Percentiles rank a stretch among this genome's conserved stretches.
Conservation (phyloP, 2,113 vertebrate genomes). For the Cnemophilus loriae region DNA sequence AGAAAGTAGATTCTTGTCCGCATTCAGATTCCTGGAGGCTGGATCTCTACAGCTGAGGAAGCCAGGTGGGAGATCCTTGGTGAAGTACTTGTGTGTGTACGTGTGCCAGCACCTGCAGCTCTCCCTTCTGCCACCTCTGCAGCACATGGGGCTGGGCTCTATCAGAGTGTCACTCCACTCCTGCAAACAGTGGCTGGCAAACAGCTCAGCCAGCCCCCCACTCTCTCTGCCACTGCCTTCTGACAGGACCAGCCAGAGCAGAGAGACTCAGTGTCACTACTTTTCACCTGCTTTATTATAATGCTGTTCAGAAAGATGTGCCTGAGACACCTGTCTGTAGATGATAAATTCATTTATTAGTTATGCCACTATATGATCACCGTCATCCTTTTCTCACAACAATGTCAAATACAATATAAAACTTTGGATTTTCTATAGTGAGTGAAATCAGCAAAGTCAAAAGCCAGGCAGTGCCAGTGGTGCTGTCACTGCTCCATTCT, state of each 20-base stretch:
- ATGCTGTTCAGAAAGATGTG: background rate
- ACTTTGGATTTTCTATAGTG: slow-evolving; percentile 18
- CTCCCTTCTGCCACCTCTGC: background rate
- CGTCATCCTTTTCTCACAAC: background rate
- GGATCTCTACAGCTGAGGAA: background rate
- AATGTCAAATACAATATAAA: background rate
- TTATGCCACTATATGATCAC: background rate
- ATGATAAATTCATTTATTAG: background rate
- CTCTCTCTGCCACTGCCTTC: background rate
- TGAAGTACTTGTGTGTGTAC: fast-evolving
- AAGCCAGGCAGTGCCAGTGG: background rate
- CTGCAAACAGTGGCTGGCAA: background rate
- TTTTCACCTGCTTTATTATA: background rate
- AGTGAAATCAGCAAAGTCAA: background rate
- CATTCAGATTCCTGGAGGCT: background rate
- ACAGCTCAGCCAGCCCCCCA: background rate
- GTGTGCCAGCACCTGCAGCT: background rate
- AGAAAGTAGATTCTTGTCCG: background rate
- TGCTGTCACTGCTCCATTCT: background rate
- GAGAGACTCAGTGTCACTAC: background rate
- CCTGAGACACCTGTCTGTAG: background rate
- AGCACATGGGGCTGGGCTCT: background rate
- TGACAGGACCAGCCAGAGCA: background rate
- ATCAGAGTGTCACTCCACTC: background rate
- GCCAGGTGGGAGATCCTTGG: background rate